Conservation (phyloP, 2,113 vertebrate genomes). For the Zingel zingel region DNA sequence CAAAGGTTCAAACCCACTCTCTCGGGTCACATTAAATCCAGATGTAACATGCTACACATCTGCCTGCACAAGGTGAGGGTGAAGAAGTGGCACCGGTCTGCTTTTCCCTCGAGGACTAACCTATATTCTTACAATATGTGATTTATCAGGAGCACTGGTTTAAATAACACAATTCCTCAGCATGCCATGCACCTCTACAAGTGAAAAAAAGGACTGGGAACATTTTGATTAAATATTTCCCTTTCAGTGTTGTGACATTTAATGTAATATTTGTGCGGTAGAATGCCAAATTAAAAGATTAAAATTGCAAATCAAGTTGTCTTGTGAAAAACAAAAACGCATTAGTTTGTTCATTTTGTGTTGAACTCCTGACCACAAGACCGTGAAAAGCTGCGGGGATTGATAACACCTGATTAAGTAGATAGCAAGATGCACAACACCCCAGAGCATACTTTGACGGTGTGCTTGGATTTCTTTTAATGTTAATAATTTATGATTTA, state of each 20-base stretch:
- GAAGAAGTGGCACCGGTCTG: constrained; percentile 3
- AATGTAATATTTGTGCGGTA: background rate
- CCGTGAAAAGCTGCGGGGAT: constrained; percentile 5
- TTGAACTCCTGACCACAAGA: constrained; percentile 10
- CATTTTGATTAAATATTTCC: background rate
- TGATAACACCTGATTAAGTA: constrained; percentile 42
- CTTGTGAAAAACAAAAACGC: background rate
- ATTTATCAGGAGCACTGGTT: constrained; percentile 1
- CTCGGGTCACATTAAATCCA: constrained; percentile 43
- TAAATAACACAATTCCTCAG: background rate
- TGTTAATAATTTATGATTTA: background rate
- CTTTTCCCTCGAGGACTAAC: background rate
- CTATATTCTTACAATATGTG: background rate
- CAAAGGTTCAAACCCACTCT: constrained; percentile 35
- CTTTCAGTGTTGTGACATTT: background rate
- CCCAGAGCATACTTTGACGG: constrained; percentile 7
- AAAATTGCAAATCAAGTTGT: constrained; percentile 9
- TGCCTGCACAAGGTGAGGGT: constrained; percentile 15
- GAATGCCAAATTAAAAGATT: constrained; percentile 7
- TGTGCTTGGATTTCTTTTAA: background rate
- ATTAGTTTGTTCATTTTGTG: constrained; percentile 26
- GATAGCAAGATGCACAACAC: constrained; percentile 19
- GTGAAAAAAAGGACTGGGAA: too few relatives aligned
- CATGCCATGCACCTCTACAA: background rate
- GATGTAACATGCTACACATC: constrained; percentile 19